Percentiles rank a stretch among this genome's conserved stretches.
phyloP scores from a whole-genome alignment of 1,140 invertebrate genomes.

The Temnothorax longispinosus region DNA sequence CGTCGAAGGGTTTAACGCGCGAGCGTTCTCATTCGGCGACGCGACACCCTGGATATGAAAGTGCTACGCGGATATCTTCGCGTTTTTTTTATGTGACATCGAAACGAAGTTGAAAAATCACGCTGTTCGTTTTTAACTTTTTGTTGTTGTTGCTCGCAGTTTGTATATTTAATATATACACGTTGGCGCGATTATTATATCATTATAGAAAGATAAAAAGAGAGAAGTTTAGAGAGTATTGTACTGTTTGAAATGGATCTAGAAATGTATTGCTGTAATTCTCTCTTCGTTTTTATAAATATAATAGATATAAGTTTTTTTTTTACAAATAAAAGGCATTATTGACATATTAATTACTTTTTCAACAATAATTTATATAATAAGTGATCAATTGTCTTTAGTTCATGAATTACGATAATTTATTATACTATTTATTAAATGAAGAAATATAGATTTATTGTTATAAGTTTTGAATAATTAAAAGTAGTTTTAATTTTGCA shows the following conservation, averaged over 20 bases:
- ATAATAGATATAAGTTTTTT: background rate
- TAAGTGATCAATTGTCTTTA: background rate
- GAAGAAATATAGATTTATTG: background rate
- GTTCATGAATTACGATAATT: background rate
- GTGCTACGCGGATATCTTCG: constrained; percentile 5
- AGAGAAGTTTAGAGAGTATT: background rate
- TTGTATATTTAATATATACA: background rate
- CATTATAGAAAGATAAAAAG: background rate
- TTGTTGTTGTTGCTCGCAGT: background rate
- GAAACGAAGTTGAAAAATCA: constrained; percentile 8
- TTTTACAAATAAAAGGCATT: background rate
- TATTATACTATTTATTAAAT: background rate
- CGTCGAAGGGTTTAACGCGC: constrained; percentile 70
- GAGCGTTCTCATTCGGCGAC: constrained; percentile 44
- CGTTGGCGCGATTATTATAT: background rate
- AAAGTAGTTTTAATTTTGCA: constrained; percentile 41
- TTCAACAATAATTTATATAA: background rate
- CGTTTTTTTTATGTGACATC: background rate
- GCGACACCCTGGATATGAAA: constrained; percentile 28
- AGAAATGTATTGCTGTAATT: background rate
- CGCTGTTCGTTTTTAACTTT: background rate
- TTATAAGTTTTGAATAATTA: background rate
- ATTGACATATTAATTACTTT: too few species aligned
- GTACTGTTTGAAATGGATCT: background rate
- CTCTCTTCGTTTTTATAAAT: background rate